Percentiles rank a stretch among this genome's conserved stretches.
phyloP scores from a whole-genome alignment of 2,888 invertebrate genomes.

The Scaptomyza flava region DNA sequence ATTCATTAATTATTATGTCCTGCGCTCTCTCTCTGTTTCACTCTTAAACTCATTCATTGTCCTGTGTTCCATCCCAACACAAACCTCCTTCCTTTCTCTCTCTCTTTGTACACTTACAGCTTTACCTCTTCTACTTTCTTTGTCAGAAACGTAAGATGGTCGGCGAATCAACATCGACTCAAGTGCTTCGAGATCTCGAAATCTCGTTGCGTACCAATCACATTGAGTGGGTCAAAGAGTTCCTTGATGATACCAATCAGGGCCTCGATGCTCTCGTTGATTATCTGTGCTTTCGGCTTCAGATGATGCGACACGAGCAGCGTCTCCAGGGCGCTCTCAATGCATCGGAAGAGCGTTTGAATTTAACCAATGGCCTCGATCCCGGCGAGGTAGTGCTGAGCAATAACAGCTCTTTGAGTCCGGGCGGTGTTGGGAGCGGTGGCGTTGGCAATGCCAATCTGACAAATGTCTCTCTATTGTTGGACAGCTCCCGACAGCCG shows the following conservation, averaged over 20 bases:
- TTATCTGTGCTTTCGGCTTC: conserved; percentile 96
- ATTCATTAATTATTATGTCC: conserved; percentile 31
- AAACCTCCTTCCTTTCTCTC: conserved; percentile 17
- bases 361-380: conserved; percentile 71
- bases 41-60: conserved; percentile 12
- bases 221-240: conserved; percentile 99
- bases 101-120: conserved; percentile 82
- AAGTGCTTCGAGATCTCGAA: conserved; percentile 98
- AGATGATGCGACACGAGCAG: conserved; percentile 97
- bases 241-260: conserved; percentile 97
- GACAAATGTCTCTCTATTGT: conserved; percentile 62
- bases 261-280: conserved; percentile 98
- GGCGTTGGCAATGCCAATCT: conserved; percentile 68
- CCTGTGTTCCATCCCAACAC: conserved; percentile 28
- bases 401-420: conserved; percentile 82
- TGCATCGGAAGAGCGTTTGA: conserved; percentile 91
- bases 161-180: conserved; percentile 98
- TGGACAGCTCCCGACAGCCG: conserved; percentile 66
- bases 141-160: conserved; percentile 98
- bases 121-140: conserved; percentile 85
- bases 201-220: conserved; percentile 99
- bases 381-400: conserved; percentile 80
- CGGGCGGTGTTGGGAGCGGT: conserved; percentile 71
- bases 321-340: conserved; percentile 90
- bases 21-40: conserved; percentile 18